phyloP scores from a whole-genome alignment of 2,113 vertebrate species.

The Tonatia bakeri region DNA sequence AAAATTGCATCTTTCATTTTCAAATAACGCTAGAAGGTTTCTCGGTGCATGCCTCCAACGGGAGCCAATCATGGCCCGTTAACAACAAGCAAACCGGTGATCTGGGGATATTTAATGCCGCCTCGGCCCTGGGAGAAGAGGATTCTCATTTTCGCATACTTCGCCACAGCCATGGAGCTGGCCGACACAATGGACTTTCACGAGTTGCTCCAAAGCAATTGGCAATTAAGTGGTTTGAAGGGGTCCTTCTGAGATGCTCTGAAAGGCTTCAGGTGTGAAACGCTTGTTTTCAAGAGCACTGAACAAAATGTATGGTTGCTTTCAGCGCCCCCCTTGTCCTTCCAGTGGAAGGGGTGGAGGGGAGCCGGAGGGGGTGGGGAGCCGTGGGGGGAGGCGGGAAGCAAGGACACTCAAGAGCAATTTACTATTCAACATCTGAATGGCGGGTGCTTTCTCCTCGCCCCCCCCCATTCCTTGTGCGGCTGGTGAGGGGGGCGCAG shows the following conservation, averaged over 20 bases:
- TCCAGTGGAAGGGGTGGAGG: conserved; percentile 80
- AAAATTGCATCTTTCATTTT: conserved; percentile 67
- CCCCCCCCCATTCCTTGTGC: conserved; percentile 75
- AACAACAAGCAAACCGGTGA: conserved; percentile 88
- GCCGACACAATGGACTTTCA: conserved; percentile 93
- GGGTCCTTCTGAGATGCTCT: conserved; percentile 93
- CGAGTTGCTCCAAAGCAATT: conserved; percentile 96
- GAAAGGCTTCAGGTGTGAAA: conserved; percentile 99
- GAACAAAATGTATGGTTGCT: conserved; percentile 96
- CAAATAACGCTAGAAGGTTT: conserved; percentile 51
- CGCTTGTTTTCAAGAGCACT: conserved; percentile 98
- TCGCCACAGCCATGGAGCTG: conserved; percentile 89
- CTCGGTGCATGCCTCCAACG: conserved; percentile 71
- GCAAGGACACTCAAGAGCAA: conserved; percentile 99
- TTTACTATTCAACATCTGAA: conserved; percentile 98
- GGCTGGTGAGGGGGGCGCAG: conserved; percentile 88
- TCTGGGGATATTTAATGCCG: conserved; percentile 87
- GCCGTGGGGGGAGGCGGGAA: conserved; percentile 83
- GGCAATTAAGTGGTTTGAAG: conserved; percentile 99
- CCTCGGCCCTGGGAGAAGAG: conserved; percentile 82
- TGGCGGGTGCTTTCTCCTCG: conserved; percentile 86
- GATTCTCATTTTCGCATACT: conserved; percentile 83
- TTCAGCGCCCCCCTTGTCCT: conserved; percentile 94
- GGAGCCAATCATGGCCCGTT: conserved; percentile 80
- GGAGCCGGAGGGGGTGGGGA: conserved; percentile 65